These are phyloP conservation scores for Barnardius zonarius DNA, from an alignment of 2,113 vertebrate species.

Conservation along the genomic window DNA sequence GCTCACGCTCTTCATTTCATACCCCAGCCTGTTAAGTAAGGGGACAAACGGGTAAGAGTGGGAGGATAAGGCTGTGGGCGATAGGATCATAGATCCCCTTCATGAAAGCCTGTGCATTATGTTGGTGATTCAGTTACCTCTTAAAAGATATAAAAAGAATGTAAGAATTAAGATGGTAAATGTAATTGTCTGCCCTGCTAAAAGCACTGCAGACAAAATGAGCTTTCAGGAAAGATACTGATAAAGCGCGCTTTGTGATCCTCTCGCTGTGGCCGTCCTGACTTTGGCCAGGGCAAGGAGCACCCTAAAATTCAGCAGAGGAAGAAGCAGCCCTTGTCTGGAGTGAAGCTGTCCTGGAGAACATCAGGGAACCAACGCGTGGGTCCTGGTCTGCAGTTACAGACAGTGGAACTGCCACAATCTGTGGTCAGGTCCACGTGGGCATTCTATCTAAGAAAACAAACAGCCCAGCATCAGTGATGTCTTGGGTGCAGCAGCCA, in stretches of 20 bases:
- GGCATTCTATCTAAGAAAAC: neutral
- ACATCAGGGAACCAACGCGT: neutral
- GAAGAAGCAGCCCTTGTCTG: neutral
- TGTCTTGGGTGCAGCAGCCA: rapidly evolving
- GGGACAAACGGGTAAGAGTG: neutral
- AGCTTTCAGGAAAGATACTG: neutral
- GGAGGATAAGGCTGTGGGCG: neutral
- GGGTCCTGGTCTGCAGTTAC: rapidly evolving
- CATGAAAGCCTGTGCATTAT: neutral
- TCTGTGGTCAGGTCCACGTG: rapidly evolving
- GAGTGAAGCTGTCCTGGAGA: neutral
- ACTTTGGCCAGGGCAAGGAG: neutral
- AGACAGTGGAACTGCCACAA: neutral
- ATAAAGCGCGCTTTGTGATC: neutral
- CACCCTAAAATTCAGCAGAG: neutral
- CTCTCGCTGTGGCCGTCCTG: neutral
- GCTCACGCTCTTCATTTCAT: neutral
- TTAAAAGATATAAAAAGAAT: slow-evolving; percentile 5
- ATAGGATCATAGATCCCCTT: neutral
- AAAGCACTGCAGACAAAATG: slow-evolving; percentile 24
- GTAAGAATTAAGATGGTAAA: slow-evolving; percentile 28
- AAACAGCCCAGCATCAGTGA: rapidly evolving
- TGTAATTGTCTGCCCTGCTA: slow-evolving; percentile 20
- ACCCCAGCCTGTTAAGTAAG: neutral
- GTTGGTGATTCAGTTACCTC: neutral